Percentiles rank a stretch among this genome's conserved stretches.
phyloP scores from a whole-genome alignment of 1,140 invertebrate species.

The Acromyrmex echinatior region DNA sequence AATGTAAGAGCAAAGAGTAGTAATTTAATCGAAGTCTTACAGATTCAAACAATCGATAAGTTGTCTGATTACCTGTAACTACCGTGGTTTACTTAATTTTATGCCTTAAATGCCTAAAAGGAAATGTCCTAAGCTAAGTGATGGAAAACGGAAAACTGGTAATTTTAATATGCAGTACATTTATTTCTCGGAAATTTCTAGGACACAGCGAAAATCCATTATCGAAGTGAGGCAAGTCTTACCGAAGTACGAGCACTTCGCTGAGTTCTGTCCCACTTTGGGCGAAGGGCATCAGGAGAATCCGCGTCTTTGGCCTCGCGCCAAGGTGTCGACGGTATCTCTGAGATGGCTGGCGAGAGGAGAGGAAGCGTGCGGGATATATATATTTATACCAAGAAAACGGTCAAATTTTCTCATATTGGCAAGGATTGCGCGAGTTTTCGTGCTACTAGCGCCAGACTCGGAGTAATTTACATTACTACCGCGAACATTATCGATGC shows the following conservation, averaged over 20 bases:
- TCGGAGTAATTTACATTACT: conserved; percentile 20
- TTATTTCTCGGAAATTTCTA: conserved; percentile 52
- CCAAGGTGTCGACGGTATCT: conserved; percentile 6
- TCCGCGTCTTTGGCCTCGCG: conserved; percentile 33
- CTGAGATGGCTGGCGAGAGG: background rate
- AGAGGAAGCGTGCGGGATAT: background rate
- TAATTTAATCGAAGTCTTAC: background rate
- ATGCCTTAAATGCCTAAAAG: conserved; percentile 18
- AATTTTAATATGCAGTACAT: conserved; percentile 49
- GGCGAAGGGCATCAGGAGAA: conserved; percentile 21
- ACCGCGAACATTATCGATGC: conserved; percentile 8
- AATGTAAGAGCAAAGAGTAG: background rate
- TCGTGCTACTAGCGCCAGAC: background rate
- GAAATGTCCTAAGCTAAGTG: background rate
- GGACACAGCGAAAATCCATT: conserved; percentile 60
- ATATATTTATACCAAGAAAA: conserved; percentile 36
- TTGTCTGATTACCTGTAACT: background rate
- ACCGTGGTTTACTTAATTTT: background rate
- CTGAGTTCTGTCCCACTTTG: conserved; percentile 44
- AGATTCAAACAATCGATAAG: conserved; percentile 15
- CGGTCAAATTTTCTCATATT: conserved; percentile 56
- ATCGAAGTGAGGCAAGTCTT: conserved; percentile 60
- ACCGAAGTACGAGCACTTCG: conserved; percentile 51
- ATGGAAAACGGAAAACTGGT: conserved; percentile 1
- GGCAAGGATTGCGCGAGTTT: conserved; percentile 28